Percentiles rank a stretch among this genome's conserved stretches.
These are phyloP conservation scores for Cydia pomonella DNA, from an alignment of 1,140 invertebrate genomes.

Conservation along the genomic window DNA sequence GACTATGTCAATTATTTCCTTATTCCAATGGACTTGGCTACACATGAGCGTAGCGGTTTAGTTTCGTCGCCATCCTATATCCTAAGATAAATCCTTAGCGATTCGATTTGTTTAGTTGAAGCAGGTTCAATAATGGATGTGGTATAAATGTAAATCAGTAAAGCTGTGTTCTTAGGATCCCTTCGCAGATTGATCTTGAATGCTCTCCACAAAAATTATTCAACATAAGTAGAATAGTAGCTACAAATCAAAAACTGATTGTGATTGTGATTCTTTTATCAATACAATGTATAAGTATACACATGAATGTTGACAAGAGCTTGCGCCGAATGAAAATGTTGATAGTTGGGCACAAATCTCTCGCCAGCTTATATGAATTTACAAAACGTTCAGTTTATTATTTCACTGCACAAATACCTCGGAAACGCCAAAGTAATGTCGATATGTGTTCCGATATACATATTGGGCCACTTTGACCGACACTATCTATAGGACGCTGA, in stretches of 20 bases:
- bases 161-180: conserved; percentile 68
- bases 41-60: conserved; percentile 44
- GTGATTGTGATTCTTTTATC: too few species aligned
- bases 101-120: conserved; percentile 63
- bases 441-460: too few species aligned
- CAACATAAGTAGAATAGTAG: background rate
- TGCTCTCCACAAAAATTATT: conserved; percentile 50
- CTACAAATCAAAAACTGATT: too few species aligned
- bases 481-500: too few species aligned
- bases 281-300: background rate
- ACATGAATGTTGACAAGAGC: too few species aligned
- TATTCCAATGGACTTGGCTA: conserved; percentile 51
- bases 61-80: conserved; percentile 50
- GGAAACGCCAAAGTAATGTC: background rate
- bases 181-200: conserved; percentile 49
- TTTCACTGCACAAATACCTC: background rate
- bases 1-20: conserved; percentile 79
- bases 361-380: background rate
- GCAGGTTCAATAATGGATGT: conserved; percentile 68
- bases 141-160: conserved; percentile 72
- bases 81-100: conserved; percentile 47
- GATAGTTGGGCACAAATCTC: background rate
- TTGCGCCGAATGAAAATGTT: background rate
- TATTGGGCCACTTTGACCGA: too few species aligned
- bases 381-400: background rate